Conservation (phyloP, 2,888 invertebrate genomes). For the Coremacera marginata region DNA sequence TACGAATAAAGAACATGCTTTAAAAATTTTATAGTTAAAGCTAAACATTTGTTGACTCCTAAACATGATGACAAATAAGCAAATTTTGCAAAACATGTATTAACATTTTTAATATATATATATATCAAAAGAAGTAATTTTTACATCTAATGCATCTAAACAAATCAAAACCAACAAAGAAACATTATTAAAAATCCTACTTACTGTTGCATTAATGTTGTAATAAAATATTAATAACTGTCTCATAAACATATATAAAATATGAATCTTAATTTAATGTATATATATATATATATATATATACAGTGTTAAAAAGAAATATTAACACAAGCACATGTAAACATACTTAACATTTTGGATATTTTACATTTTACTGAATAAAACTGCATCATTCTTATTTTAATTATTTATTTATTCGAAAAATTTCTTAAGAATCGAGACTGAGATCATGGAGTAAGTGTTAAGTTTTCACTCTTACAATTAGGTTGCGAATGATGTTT, state of each 20-base stretch:
- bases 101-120: constrained; percentile 5
- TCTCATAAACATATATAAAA: background rate
- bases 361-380: no score
- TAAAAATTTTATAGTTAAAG: background rate
- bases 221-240: background rate
- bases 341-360: no score
- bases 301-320: no score
- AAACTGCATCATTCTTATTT: no score
- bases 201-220: constrained; percentile 9
- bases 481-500: no score
- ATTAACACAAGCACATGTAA: no score
- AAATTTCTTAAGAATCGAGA: no score
- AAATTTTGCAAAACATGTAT: constrained; percentile 4
- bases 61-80: background rate
- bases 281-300: background rate
- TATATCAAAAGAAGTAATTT: background rate
- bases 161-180: background rate
- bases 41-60: background rate
- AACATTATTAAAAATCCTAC: background rate
- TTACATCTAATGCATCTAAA: constrained; percentile 10
- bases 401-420: no score
- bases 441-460: no score
- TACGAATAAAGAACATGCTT: background rate
- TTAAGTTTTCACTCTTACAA: no score
- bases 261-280: background rate